These are phyloP conservation scores for Labia minor DNA, from an alignment of 2,888 invertebrate species.

Conservation along the genomic window DNA sequence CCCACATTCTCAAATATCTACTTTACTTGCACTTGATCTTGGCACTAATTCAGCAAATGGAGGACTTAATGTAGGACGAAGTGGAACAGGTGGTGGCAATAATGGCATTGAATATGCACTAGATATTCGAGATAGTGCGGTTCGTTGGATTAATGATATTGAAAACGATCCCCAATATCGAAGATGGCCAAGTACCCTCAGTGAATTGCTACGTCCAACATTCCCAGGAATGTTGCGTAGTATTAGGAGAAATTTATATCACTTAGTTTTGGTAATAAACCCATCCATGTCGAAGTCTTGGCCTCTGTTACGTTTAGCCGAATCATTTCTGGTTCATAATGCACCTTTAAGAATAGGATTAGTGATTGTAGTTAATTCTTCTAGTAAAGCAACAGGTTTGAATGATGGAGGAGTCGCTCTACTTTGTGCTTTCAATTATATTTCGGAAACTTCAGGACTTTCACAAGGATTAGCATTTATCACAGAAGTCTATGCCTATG, in stretches of 20 bases:
- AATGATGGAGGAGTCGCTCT: constrained; percentile 69
- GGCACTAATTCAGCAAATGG: constrained; percentile 34
- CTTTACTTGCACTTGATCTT: constrained; percentile 59
- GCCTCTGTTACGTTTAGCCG: constrained; percentile 71
- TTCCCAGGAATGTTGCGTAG: constrained; percentile 95
- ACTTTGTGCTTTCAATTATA: constrained; percentile 81
- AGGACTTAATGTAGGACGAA: background rate
- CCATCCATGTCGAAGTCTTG: constrained; percentile 58
- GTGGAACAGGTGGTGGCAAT: constrained; percentile 25
- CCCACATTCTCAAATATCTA: constrained; percentile 42
- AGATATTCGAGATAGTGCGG: constrained; percentile 85
- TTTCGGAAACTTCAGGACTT: constrained; percentile 49
- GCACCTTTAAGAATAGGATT: constrained; percentile 85
- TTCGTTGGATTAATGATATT: constrained; percentile 90
- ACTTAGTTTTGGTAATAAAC: constrained; percentile 76
- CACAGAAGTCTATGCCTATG: constrained; percentile 53
- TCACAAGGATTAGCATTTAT: constrained; percentile 65
- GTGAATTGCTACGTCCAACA: constrained; percentile 87
- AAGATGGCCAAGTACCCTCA: constrained; percentile 79
- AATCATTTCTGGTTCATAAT: constrained; percentile 81
- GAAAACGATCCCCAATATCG: constrained; percentile 80
- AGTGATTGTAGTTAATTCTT: constrained; percentile 58
- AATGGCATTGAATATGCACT: constrained; percentile 67
- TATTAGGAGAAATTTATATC: constrained; percentile 73
- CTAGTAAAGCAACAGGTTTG: constrained; percentile 45